Evolutionary conservation across 2,797 vertebrate species (phyloP), one percentile per base, ranked within the genome.

Genomic region (Leptodactylus fallax): DNA sequence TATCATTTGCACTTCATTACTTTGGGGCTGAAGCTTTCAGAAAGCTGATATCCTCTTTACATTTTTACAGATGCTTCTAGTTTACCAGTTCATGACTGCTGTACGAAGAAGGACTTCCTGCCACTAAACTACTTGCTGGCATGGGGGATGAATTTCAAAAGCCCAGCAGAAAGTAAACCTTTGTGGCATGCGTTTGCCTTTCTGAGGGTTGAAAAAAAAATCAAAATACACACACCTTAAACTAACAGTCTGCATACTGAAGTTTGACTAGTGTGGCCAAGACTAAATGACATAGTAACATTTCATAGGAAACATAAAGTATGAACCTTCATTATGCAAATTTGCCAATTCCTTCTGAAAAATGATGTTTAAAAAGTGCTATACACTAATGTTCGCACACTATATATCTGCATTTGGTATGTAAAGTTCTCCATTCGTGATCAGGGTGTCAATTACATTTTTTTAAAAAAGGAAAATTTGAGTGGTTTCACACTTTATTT

Each of bases 1-100:
- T 95, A 94, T 95, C 94, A 95, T 95, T 96, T 96, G 95, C 95
- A 96, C 95, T 94, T 95, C 95, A 95, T 96, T 95, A 95, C 94
- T 95, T 93, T 94, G 93, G 92, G 92, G 92, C 93, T 93, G 89
- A 91, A 92, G 93, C 94, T 95, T 93, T 94, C 92, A 94, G 94
- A 95, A 96, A 95, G 92, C 92, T 94, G 95, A 96, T 95, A 95
- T 95, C 95, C 95, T 91, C 94, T 93, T 93, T 95, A 94, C 94
- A 95, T 95, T 96, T 95, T 95, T 94, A 95, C 95, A 96, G 95
- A 96, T 96, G 95, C 95, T 95, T 95, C 94, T 94, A 95, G 94
- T 95, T 95, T 95, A 95, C 94, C 91, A 95, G 94, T 95, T 95
- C 95, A 95, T 95, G 94, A 94, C 94, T 95, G 94, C 92, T 93